phyloP scores from a whole-genome alignment of 2,888 invertebrate species.

The Lepidocyrtinus sp. region DNA sequence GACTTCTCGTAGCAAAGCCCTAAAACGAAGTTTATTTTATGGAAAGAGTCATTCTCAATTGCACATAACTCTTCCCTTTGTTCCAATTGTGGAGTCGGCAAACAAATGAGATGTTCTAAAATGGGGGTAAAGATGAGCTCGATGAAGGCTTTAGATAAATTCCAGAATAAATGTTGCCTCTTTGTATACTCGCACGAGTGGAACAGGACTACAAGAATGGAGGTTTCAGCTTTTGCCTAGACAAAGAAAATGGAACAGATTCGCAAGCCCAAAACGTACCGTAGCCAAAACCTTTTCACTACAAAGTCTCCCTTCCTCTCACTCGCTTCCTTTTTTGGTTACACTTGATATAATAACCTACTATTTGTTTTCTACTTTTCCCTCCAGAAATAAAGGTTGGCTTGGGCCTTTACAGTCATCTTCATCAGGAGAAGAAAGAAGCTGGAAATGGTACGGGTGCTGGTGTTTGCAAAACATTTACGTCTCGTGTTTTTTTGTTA shows the following conservation, averaged over 20 bases:
- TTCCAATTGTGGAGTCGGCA: no score
- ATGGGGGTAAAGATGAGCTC: not conserved
- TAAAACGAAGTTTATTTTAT: no score
- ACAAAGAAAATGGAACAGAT: no score
- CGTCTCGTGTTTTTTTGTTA: not conserved
- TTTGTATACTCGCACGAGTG: not conserved
- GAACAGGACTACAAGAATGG: no score
- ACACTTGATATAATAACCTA: not conserved
- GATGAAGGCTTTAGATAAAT: not conserved
- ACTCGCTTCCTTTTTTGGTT: not conserved
- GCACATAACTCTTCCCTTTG: no score
- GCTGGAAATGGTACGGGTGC: not conserved
- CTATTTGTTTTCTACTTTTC: not conserved
- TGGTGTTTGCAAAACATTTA: not conserved
- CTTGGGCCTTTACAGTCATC: not conserved
- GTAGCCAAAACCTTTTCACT: not conserved
- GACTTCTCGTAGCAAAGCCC: no score
- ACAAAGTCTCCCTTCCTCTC: not conserved
- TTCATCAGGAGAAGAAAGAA: no score
- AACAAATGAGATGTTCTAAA: no score
- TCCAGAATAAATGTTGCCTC: not conserved
- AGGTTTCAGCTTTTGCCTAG: no score
- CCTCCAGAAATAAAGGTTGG: not conserved
- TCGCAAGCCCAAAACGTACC: slow-evolving; percentile 3
- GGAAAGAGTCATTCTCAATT: no score